These are phyloP conservation scores for Lates calcarifer DNA, from an alignment of 2,113 vertebrate genomes.

Conservation along the genomic window DNA sequence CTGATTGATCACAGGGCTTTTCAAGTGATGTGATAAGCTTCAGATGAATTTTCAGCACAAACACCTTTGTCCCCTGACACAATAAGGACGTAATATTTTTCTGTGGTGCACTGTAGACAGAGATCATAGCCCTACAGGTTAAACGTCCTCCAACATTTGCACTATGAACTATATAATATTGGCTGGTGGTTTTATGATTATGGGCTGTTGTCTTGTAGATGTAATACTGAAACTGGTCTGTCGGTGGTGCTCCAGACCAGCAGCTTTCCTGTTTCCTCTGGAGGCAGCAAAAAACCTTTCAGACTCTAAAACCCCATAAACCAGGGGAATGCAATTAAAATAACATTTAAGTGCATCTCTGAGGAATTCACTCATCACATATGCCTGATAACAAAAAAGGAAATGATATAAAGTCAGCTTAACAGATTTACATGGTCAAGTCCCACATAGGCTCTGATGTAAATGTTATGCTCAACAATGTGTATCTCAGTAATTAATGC, in stretches of 20 bases:
- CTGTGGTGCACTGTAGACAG: neutral
- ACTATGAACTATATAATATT: neutral
- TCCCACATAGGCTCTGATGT: neutral
- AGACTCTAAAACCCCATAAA: neutral
- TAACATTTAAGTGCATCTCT: neutral
- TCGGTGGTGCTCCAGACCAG: slow-evolving; percentile 34
- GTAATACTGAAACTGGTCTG: slow-evolving; percentile 29
- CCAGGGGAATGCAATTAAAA: neutral
- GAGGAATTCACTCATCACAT: neutral
- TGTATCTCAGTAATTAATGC: neutral
- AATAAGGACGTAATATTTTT: neutral
- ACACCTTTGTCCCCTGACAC: too few species aligned
- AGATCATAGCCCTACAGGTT: neutral
- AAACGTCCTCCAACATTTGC: neutral
- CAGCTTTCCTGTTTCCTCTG: neutral
- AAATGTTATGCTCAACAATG: neutral
- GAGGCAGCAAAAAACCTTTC: too few species aligned
- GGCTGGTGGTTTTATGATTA: neutral
- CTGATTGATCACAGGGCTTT: too few species aligned
- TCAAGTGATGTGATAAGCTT: too few species aligned
- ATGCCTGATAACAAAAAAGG: neutral
- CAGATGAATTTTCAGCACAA: too few species aligned
- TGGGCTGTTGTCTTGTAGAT: neutral
- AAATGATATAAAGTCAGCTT: neutral
- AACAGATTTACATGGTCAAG: neutral